phyloP scores from a whole-genome alignment of 2,113 vertebrate species.

The Phyllostomus hastatus region DNA sequence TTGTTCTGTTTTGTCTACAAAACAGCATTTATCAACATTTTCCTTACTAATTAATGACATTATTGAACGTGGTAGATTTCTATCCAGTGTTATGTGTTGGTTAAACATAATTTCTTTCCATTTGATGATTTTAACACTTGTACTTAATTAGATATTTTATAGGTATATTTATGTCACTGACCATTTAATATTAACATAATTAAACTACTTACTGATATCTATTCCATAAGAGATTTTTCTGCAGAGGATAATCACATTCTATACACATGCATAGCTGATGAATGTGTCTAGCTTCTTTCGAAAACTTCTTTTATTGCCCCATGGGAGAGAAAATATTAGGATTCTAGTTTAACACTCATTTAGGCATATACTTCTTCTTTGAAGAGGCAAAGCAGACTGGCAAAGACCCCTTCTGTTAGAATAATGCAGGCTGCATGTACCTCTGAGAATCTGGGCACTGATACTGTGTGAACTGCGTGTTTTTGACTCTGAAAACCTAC shows the following conservation, averaged over 20 bases:
- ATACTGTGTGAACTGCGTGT: neutral
- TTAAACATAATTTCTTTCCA: neutral
- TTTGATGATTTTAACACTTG: neutral
- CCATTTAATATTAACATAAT: neutral
- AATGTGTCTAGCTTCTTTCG: neutral
- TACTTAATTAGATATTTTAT: neutral
- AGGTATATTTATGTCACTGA: neutral
- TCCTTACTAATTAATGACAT: neutral
- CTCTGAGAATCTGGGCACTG: neutral
- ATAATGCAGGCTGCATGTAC: neutral
- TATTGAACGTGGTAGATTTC: neutral
- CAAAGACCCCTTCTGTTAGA: neutral
- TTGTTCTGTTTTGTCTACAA: neutral
- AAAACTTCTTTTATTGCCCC: neutral
- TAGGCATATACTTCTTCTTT: neutral
- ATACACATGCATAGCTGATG: neutral
- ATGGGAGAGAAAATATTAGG: neutral
- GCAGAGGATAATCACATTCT: neutral
- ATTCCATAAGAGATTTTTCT: neutral
- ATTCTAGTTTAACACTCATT: neutral
- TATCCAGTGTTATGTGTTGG: neutral
- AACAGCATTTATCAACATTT: neutral
- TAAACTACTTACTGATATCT: neutral
- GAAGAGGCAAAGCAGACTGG: neutral
- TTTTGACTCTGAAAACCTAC: neutral